Conservation (phyloP, 2,888 invertebrate genomes). For the Microchrysa polita region DNA sequence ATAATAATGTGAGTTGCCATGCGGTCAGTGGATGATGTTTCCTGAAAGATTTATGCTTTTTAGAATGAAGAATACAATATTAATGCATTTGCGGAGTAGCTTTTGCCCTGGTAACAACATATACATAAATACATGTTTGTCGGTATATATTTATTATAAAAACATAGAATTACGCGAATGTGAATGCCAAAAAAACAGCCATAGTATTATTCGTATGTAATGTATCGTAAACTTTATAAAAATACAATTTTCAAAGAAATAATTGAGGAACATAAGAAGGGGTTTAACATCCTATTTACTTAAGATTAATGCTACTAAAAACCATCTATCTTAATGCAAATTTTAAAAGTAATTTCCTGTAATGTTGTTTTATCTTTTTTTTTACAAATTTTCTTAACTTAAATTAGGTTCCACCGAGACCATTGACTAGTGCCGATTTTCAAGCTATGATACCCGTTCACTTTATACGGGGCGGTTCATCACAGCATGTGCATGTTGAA, state of each 20-base stretch:
- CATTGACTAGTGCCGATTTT: conserved; percentile 93
- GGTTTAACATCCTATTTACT: background rate
- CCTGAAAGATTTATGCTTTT: conserved; percentile 10
- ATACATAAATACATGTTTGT: no score
- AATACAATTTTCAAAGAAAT: no score
- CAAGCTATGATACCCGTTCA: conserved; percentile 94
- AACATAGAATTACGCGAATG: no score
- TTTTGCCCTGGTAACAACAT: background rate
- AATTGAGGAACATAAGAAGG: no score
- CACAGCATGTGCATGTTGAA: conserved; percentile 67
- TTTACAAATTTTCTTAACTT: conserved; percentile 45
- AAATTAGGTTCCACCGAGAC: conserved; percentile 69
- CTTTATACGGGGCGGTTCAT: conserved; percentile 87
- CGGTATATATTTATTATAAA: no score
- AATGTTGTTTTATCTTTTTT: conserved; percentile 44
- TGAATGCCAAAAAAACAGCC: no score
- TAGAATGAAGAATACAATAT: background rate
- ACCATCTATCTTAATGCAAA: conserved; percentile 10
- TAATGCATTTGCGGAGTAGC: conserved; percentile 11
- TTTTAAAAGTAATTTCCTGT: conserved; percentile 34
- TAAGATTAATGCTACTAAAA: conserved; percentile 28
- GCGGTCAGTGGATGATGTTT: conserved; percentile 19
- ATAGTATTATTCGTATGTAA: no score
- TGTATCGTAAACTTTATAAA: no score
- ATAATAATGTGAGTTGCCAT: conserved; percentile 11